Percentiles rank a stretch among this genome's conserved stretches.
Conservation (phyloP, 1,140 invertebrate genomes). For the Brachionus manjavacas region DNA sequence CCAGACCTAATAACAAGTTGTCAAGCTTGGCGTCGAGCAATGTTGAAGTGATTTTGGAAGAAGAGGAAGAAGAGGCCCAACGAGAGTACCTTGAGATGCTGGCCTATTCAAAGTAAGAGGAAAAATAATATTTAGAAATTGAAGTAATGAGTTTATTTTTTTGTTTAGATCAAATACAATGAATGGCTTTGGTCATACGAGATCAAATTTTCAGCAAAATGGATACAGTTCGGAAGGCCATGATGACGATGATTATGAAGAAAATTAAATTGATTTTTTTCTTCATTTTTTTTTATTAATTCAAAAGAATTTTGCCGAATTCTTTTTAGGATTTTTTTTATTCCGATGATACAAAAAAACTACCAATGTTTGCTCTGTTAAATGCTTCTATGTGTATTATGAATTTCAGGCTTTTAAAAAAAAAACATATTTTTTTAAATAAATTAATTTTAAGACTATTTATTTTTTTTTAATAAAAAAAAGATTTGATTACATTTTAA, state of each 20-base stretch:
- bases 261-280: neutral
- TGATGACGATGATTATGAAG: conserved; percentile 1
- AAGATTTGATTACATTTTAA: too few species aligned
- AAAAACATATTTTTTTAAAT: neutral
- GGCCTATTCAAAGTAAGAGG: conserved; percentile 13
- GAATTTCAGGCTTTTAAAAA: neutral
- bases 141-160: neutral
- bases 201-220: neutral
- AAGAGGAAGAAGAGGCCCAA: neutral
- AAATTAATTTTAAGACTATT: neutral
- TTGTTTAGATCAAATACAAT: neutral
- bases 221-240: conserved; percentile 17
- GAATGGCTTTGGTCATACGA: neutral
- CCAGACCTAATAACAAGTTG: neutral
- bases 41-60: conserved; percentile 12
- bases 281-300: neutral
- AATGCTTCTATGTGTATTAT: neutral
- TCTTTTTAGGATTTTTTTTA: neutral
- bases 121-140: neutral
- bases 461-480: neutral
- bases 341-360: neutral
- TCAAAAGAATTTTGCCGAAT: neutral
- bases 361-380: neutral
- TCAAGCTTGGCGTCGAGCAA: neutral
- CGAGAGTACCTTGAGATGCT: neutral